These are phyloP conservation scores for Troides helena DNA, from an alignment of 2,888 invertebrate genomes.

Conservation along the genomic window DNA sequence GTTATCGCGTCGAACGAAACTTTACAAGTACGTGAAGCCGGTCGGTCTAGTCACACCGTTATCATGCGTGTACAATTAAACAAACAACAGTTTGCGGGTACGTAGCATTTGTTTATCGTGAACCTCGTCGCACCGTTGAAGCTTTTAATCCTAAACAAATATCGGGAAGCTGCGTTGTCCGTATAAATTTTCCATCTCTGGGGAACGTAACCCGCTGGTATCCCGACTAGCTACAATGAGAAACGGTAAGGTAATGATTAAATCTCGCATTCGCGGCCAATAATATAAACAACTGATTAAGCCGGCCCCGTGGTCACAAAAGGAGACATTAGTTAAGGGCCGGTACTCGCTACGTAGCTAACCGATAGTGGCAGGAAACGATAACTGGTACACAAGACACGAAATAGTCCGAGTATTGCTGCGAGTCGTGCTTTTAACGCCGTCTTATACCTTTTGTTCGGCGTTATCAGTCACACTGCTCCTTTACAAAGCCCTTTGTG, in stretches of 20 bases:
- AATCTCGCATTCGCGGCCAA: slow-evolving; percentile 69
- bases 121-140: slow-evolving; percentile 63
- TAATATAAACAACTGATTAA: slow-evolving; percentile 79
- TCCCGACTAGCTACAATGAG: slow-evolving; percentile 60
- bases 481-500: slow-evolving; percentile 38
- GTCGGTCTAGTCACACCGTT: slow-evolving; percentile 55
- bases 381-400: slow-evolving; percentile 63
- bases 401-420: slow-evolving; percentile 49
- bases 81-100: slow-evolving; percentile 71
- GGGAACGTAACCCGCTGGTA: slow-evolving; percentile 49
- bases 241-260: slow-evolving; percentile 74
- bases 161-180: slow-evolving; percentile 48
- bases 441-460: slow-evolving; percentile 44
- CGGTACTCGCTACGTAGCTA: slow-evolving; percentile 57
- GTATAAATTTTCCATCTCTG: slow-evolving; percentile 57
- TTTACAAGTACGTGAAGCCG: background rate
- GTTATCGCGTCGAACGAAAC: background rate
- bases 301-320: slow-evolving; percentile 70
- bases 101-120: slow-evolving; percentile 72
- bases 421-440: slow-evolving; percentile 34
- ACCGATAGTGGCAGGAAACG: slow-evolving; percentile 72
- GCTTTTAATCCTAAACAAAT: slow-evolving; percentile 78
- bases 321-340: slow-evolving; percentile 76
- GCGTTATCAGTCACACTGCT: slow-evolving; percentile 45
- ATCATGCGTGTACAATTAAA: slow-evolving; percentile 73